Evolutionary conservation across 2,113 vertebrate genomes (phyloP).

Genomic region (Atrichornis clamosus): DNA sequence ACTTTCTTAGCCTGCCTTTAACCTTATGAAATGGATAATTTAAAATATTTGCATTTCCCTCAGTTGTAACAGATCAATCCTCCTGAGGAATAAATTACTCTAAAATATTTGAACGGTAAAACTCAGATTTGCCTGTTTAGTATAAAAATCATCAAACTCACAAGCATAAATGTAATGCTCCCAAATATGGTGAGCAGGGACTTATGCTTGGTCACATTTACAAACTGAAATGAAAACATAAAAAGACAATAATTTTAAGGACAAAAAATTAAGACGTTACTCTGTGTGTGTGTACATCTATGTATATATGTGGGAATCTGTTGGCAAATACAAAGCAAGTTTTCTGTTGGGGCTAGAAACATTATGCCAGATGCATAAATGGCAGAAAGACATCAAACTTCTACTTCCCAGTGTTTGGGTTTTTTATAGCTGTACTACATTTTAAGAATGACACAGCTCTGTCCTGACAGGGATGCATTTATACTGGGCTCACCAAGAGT

Average conservation of each 20-base stretch:
- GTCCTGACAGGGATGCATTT: neutral
- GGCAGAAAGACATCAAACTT: neutral
- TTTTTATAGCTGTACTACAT: neutral
- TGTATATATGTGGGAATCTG: neutral
- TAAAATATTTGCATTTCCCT: neutral
- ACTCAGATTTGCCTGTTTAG: neutral
- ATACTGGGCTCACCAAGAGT: neutral
- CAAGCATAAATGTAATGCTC: neutral
- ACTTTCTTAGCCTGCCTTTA: neutral
- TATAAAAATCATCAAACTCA: neutral
- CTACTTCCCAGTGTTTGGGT: neutral
- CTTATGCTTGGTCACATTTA: neutral
- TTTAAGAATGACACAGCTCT: neutral
- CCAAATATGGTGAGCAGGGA: neutral
- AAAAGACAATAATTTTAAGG: neutral
- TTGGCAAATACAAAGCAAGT: neutral
- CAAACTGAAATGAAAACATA: neutral
- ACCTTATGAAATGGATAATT: neutral
- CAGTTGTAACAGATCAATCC: fast-evolving
- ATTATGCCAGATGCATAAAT: neutral
- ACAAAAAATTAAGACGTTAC: neutral
- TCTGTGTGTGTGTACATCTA: neutral
- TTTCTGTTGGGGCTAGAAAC: neutral
- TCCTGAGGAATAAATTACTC: neutral
- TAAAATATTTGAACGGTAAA: neutral